phyloP scores from a whole-genome alignment of 1,140 invertebrate species.

The Drosophila funebris region DNA sequence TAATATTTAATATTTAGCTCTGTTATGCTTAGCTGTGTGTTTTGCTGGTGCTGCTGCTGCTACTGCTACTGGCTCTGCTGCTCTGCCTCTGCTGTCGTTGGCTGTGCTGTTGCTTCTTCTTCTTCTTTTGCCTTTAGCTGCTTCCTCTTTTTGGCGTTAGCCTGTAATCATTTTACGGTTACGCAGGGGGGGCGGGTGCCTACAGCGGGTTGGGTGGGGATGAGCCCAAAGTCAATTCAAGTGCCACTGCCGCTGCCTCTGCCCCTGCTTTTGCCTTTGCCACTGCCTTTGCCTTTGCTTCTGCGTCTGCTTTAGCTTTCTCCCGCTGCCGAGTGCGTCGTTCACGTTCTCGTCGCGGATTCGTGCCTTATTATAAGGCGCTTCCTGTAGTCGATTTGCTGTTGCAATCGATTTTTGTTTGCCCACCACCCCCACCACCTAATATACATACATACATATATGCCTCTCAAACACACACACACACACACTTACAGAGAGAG shows the following conservation, averaged over 20 bases:
- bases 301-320: not conserved
- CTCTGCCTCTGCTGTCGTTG: slow-evolving; percentile 22
- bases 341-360: slow-evolving; percentile 35
- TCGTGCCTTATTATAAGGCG: slow-evolving; percentile 51
- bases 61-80: slow-evolving; percentile 12
- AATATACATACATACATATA: slow-evolving; percentile 18
- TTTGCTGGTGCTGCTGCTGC: slow-evolving; percentile 3
- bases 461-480: slow-evolving; percentile 1
- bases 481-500: slow-evolving; percentile 7
- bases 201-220: slow-evolving; percentile 2
- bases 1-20: slow-evolving; percentile 1
- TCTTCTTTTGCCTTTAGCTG: slow-evolving; percentile 37
- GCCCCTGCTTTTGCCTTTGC: not conserved
- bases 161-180: slow-evolving; percentile 75
- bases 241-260: slow-evolving; percentile 43
- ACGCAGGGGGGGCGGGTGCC: not conserved
- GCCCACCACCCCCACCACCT: slow-evolving; percentile 21
- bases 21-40: not conserved
- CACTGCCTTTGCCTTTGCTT: slow-evolving; percentile 12
- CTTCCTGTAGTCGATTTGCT: slow-evolving; percentile 66
- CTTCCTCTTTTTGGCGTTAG: slow-evolving; percentile 64
- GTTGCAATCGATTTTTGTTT: slow-evolving; percentile 70
- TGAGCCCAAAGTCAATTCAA: slow-evolving; percentile 73
- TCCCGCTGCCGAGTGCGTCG: slow-evolving; percentile 30
- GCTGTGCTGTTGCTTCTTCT: slow-evolving; percentile 44